phyloP scores from a whole-genome alignment of 1,140 invertebrate genomes.

The Schlechtendalia chinensis region DNA sequence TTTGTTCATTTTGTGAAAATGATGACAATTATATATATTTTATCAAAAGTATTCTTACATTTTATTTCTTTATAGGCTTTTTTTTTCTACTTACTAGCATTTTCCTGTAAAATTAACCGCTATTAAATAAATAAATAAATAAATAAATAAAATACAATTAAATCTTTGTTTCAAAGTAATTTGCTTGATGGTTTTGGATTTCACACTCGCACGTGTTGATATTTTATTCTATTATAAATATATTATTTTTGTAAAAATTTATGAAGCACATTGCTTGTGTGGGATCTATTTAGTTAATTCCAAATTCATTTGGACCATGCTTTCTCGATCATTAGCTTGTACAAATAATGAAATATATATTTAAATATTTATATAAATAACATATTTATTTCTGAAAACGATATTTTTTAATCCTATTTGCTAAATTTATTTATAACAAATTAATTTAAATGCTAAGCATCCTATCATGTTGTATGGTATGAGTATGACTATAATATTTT shows the following conservation, averaged over 20 bases:
- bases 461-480: conserved; percentile 6
- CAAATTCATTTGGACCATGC: conserved; percentile 24
- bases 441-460: not conserved
- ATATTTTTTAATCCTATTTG: not conserved
- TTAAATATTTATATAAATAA: no score
- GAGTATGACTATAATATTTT: not conserved
- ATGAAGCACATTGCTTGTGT: conserved; percentile 42
- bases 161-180: conserved; percentile 24
- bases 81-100: conserved; percentile 25
- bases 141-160: conserved; percentile 11
- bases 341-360: conserved; percentile 1
- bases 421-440: not conserved
- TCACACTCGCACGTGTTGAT: conserved; percentile 39
- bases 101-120: conserved; percentile 29
- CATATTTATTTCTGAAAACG: not conserved
- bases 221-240: conserved; percentile 24
- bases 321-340: conserved; percentile 39
- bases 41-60: conserved; percentile 27
- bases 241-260: conserved; percentile 30
- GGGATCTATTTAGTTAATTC: conserved; percentile 31
- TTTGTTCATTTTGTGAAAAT: conserved; percentile 34
- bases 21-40: conserved; percentile 29
- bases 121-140: not conserved
- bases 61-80: conserved; percentile 29
- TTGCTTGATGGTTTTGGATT: conserved; percentile 49